These are phyloP conservation scores for Erithacus rubecula DNA, from an alignment of 2,797 vertebrate species.

Conservation along the genomic window DNA sequence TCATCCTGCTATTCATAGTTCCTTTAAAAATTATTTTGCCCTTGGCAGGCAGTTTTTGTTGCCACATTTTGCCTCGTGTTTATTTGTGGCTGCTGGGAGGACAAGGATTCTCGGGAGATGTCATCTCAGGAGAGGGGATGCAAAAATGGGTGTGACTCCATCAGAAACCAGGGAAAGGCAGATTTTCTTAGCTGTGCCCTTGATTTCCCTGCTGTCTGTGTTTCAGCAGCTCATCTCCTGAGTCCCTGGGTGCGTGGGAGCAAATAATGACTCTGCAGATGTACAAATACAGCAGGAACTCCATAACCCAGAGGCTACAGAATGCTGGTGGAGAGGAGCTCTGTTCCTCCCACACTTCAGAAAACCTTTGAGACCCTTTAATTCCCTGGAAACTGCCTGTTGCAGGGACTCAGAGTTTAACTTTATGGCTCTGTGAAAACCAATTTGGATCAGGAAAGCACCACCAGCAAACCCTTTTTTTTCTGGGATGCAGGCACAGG, in stretches of 20 bases:
- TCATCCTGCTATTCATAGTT: slow-evolving; percentile 25
- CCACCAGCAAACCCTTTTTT: neutral
- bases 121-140: neutral
- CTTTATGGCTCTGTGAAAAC: neutral
- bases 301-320: neutral
- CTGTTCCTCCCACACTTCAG: neutral
- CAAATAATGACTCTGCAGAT: neutral
- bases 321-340: neutral
- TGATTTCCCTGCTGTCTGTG: neutral
- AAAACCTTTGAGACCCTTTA: neutral
- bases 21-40: neutral
- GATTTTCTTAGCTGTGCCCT: neutral
- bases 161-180: neutral
- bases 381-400: neutral
- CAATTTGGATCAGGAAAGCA: neutral
- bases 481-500: neutral
- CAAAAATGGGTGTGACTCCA: neutral
- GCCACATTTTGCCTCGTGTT: neutral
- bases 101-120: rapidly evolving
- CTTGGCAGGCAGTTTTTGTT: neutral
- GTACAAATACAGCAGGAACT: neutral
- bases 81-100: neutral
- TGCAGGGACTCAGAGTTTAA: neutral
- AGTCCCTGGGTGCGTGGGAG: rapidly evolving
- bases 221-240: neutral